Base-by-base conservation (phyloP, 2,113 vertebrate genomes). In the Centropus bengalensis region DNA sequence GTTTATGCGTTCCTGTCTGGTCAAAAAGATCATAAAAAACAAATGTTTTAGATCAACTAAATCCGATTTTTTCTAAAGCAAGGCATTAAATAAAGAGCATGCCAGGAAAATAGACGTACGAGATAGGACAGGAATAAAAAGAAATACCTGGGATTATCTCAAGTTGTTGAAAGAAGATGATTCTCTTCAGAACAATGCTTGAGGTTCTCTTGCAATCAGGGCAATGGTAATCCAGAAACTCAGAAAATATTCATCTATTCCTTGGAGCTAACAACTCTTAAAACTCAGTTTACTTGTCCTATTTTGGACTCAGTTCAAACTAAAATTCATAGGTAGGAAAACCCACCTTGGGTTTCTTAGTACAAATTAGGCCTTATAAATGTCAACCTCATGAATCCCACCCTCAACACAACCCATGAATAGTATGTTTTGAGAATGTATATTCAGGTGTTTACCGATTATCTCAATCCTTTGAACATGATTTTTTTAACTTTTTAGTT, bases 91-190 rank as follows among this genome's bases (percentile, higher is more conserved):
- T 8, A 58, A 60, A 44, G n/a, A 42, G 3, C 6, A 36, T 38
- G 5, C 2, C 40, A 64, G 20, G 20, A 51, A 20, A 58, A 12
- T 8, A 67, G 11, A 14, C 10, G 4, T 13, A 5, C 32, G 12
- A 77, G 33, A 40, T 0, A 17, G 23, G n/a, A 21, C 28, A 84
- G 74, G 24, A 60, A 30, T 14, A 58, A 42, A 23, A 92, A 51
- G 45, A 2, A 11, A 21, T 12, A 5, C 20, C 30, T 51, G 20
- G 24, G 8, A 6, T 68, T 45, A 1, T 10, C 38, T 74, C 3
- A 0, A 23, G 16, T 7, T 36, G 16, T 14, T n/a, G 27, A 45
- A 63, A 6, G 3, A 69, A 3, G 10, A 4, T 1, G 36, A 2
- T 40, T 40, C 16, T 45, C 26, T 27, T 26, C 33, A 24, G 10